Percentiles rank a stretch among this genome's conserved stretches.
Conservation (phyloP, 1,140 invertebrate species). For the Zeugodacus cucurbitae region DNA sequence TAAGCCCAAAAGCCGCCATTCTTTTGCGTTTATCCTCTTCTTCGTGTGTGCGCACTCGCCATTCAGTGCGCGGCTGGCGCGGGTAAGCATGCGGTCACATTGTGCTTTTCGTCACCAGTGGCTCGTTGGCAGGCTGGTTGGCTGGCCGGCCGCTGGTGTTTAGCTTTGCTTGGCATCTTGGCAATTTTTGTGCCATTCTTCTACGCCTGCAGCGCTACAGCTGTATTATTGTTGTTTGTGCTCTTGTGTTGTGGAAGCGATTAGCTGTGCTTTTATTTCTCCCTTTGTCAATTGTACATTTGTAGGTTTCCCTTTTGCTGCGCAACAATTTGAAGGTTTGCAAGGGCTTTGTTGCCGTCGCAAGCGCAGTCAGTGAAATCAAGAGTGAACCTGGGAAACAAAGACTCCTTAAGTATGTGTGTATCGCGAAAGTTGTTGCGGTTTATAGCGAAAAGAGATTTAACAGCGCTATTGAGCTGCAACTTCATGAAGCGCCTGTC, state of each 20-base stretch:
- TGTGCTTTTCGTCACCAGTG: conserved; percentile 2
- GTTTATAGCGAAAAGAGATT: not conserved
- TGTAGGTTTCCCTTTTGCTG: not conserved
- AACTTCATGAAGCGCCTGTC: not conserved
- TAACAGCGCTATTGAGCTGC: not conserved
- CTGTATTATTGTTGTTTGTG: not conserved
- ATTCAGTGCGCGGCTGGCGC: not conserved
- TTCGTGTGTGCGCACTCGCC: conserved; percentile 43
- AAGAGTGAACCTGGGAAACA: conserved; percentile 3
- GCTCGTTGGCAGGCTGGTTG: not conserved
- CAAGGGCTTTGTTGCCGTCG: not conserved
- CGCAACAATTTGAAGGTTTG: not conserved
- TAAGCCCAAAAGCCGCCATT: conserved; percentile 66
- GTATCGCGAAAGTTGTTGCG: not conserved
- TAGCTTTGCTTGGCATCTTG: not conserved
- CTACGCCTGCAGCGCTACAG: not conserved
- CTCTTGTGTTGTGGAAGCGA: not conserved
- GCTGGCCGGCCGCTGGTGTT: not conserved
- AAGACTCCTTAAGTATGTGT: not conserved
- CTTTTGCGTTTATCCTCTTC: conserved; percentile 44
- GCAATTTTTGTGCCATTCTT: not conserved
- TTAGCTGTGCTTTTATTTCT: not conserved
- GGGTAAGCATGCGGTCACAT: not conserved
- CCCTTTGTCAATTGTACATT: not conserved
- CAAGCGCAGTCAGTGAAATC: not conserved